These are phyloP conservation scores for Eubucco bourcierii DNA, from an alignment of 2,113 vertebrate species.

Conservation along the genomic window DNA sequence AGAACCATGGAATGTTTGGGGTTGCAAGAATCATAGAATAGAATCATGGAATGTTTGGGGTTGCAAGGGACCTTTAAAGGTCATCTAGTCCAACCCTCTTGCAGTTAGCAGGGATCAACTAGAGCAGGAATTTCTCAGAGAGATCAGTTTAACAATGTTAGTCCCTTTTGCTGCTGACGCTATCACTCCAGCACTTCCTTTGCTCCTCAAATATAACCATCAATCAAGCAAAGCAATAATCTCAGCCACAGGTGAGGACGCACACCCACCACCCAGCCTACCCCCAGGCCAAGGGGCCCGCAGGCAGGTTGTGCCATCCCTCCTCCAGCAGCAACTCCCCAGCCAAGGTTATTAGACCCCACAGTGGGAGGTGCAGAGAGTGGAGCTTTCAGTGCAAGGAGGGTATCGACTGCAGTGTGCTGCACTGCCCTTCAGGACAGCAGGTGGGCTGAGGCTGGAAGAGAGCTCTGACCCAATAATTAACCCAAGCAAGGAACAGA, in stretches of 20 bases:
- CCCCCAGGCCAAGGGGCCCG: neutral
- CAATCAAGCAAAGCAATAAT: neutral
- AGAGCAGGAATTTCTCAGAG: neutral
- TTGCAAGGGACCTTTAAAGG: no score
- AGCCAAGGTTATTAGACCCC: neutral
- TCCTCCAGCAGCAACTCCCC: neutral
- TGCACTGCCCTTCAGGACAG: neutral
- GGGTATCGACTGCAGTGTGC: neutral
- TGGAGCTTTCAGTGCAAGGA: neutral
- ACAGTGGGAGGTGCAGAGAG: neutral
- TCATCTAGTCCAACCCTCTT: no score
- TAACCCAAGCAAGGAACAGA: neutral
- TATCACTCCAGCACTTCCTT: neutral
- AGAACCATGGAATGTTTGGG: no score
- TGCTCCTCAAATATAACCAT: accelerated
- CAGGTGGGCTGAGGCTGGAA: neutral
- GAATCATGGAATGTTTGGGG: no score
- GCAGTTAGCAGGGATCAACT: no score
- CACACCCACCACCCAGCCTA: neutral
- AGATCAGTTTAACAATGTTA: neutral
- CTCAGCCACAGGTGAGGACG: no score
- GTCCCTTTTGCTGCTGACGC: neutral
- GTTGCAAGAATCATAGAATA: no score
- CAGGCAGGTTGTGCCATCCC: neutral
- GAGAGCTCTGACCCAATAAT: neutral